These are phyloP conservation scores for Peromyscus polionotus DNA, from an alignment of 2,113 vertebrate genomes.

Conservation along the genomic window DNA sequence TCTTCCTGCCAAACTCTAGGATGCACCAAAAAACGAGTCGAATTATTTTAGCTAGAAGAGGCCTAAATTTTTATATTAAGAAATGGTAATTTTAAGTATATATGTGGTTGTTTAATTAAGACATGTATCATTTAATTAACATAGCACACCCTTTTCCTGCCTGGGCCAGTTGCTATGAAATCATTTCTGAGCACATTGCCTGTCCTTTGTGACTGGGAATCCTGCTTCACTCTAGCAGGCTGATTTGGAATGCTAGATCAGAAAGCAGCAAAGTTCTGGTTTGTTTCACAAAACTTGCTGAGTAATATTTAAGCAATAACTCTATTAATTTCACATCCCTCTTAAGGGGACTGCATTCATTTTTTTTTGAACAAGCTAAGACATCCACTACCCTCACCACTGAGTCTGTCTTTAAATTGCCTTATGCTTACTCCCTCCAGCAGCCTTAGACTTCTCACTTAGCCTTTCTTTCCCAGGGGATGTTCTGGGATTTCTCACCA, in stretches of 20 bases:
- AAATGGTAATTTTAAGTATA: slow-evolving; percentile 33
- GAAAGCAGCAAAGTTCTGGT: background rate
- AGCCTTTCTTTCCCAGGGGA: background rate
- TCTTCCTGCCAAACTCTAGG: background rate
- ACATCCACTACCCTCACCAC: background rate
- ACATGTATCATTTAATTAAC: slow-evolving; percentile 1
- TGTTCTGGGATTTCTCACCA: slow-evolving; percentile 33
- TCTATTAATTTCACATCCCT: background rate
- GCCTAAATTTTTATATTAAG: slow-evolving; percentile 6
- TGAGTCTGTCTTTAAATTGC: background rate
- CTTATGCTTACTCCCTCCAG: background rate
- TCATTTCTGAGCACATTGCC: background rate
- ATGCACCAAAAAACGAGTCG: background rate
- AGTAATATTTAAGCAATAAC: background rate
- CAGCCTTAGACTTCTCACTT: background rate
- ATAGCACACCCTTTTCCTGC: background rate
- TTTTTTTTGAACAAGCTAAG: background rate
- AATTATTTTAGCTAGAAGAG: slow-evolving; percentile 20
- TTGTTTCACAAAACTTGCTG: slow-evolving; percentile 17
- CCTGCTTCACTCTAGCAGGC: background rate
- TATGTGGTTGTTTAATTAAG: background rate
- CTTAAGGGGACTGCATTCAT: slow-evolving; percentile 18
- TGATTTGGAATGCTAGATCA: background rate
- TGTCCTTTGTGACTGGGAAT: background rate
- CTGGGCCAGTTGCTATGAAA: background rate